Evolutionary conservation across 2,113 vertebrate genomes (phyloP).

Genomic region (Sylvia atricapilla): DNA sequence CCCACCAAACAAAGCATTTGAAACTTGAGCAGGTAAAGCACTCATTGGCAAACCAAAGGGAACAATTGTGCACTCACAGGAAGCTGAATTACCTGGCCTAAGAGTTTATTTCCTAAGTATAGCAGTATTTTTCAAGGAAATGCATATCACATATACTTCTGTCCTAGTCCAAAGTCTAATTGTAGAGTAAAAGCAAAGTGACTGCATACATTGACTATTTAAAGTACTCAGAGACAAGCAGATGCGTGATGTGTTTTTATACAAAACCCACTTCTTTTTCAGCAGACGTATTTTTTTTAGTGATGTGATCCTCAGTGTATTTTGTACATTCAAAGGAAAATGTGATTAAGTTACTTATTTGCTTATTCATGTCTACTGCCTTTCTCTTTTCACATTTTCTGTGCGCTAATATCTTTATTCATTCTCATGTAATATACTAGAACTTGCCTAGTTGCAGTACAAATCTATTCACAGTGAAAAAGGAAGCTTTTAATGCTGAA

Average conservation of each 20-base stretch:
- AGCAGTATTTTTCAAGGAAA: neutral
- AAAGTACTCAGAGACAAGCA: slow-evolving; percentile 42
- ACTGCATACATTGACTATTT: slow-evolving; percentile 10
- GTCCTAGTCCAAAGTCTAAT: neutral
- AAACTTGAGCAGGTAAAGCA: neutral
- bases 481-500: slow-evolving; percentile 5
- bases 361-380: neutral
- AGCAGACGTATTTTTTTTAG: neutral
- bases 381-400: neutral
- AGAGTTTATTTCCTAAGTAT: neutral
- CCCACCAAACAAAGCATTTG: neutral
- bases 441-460: neutral
- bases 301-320: neutral
- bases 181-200: slow-evolving; percentile 2
- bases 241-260: slow-evolving; percentile 30
- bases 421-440: neutral
- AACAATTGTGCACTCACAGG: neutral
- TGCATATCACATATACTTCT: neutral
- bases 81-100: neutral
- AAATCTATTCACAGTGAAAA: neutral
- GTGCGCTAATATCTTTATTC: neutral
- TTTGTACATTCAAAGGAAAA: neutral
- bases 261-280: neutral
- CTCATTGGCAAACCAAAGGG: neutral
- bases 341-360: neutral